phyloP scores from a whole-genome alignment of 2,888 invertebrate species.

The Macrophya alboannulata region DNA sequence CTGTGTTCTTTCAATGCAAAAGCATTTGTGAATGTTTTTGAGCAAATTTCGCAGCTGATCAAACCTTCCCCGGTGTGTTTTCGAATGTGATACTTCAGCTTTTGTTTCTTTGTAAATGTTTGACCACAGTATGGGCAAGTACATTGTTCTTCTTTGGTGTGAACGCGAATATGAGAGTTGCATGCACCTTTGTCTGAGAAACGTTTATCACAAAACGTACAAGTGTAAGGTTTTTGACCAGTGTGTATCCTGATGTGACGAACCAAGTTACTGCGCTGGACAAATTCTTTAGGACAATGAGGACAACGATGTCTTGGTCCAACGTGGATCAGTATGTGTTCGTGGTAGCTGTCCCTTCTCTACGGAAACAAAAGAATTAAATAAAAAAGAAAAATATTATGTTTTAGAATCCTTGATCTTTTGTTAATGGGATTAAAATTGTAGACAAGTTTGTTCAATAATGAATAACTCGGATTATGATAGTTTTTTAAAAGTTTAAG shows the following conservation, averaged over 20 bases:
- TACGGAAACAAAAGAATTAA: constrained; percentile 65
- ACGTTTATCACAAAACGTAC: constrained; percentile 81
- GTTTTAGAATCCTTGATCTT: background rate
- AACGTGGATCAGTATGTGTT: constrained; percentile 83
- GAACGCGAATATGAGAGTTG: constrained; percentile 82
- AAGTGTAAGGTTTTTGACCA: constrained; percentile 83
- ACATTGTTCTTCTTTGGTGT: constrained; percentile 80
- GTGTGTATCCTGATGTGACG: constrained; percentile 83
- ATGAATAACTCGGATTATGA: background rate
- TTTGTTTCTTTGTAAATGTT: constrained; percentile 83
- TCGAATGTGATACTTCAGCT: constrained; percentile 82
- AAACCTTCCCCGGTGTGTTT: constrained; percentile 83
- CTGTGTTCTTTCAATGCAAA: constrained; percentile 82
- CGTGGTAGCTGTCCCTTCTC: constrained; percentile 83
- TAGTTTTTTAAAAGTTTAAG: background rate
- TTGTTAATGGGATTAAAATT: background rate
- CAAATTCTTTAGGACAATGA: constrained; percentile 84
- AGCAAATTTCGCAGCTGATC: constrained; percentile 81
- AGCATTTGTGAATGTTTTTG: constrained; percentile 82
- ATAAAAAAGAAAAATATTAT: constrained; percentile 8
- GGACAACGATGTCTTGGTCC: constrained; percentile 84
- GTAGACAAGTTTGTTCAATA: background rate
- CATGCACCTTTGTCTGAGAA: constrained; percentile 84
- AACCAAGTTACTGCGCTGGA: constrained; percentile 83
- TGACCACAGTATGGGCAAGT: constrained; percentile 82